Evolutionary conservation across 1,140 invertebrate genomes (phyloP).

Genomic region (Galleria mellonella): DNA sequence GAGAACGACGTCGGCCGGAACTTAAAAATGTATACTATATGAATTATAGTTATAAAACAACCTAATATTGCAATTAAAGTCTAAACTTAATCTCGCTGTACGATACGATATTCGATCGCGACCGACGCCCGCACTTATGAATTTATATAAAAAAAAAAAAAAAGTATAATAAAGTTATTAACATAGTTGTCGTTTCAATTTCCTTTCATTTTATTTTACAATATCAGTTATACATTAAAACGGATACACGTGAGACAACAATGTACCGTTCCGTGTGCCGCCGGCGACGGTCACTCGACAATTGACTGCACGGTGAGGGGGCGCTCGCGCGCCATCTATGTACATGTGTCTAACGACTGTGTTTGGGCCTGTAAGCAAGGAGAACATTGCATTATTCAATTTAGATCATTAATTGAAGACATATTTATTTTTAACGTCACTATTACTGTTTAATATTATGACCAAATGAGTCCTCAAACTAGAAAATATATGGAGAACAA

Average conservation of each 20-base stretch:
- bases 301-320: conserved; percentile 14
- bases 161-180: no score
- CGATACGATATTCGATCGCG: conserved; percentile 13
- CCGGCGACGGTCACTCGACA: conserved; percentile 3
- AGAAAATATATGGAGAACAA: no score
- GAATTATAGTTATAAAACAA: no score
- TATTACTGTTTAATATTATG: no score
- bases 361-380: neutral
- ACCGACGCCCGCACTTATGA: conserved; percentile 15
- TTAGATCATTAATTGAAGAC: no score
- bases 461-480: no score
- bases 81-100: conserved; percentile 9
- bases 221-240: conserved; percentile 24
- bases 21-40: no score
- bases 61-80: neutral
- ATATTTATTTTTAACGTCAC: no score
- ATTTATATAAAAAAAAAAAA: conserved; percentile 37
- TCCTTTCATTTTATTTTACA: conserved; percentile 49
- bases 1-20: no score
- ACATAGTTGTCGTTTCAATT: conserved; percentile 39
- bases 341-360: conserved; percentile 30
- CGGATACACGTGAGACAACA: conserved; percentile 23
- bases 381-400: no score
- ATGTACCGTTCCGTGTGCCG: conserved; percentile 8
- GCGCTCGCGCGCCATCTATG: conserved; percentile 13